phyloP scores from a whole-genome alignment of 2,888 invertebrate genomes.

The Agonopterix arenella region DNA sequence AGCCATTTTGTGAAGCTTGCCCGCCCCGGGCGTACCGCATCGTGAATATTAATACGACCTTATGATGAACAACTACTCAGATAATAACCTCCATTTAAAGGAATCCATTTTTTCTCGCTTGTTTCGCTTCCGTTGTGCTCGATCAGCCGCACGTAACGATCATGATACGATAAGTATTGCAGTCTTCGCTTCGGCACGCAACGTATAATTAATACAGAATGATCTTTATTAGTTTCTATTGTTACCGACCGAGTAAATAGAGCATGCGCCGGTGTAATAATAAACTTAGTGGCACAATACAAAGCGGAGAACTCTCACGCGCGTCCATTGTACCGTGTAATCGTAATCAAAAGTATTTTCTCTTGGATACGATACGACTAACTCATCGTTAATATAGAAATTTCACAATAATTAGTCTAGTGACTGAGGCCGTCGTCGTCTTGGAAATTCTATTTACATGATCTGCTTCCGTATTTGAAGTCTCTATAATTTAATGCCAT shows the following conservation, averaged over 20 bases:
- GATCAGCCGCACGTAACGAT: slow-evolving; percentile 44
- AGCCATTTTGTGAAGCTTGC: slow-evolving; percentile 71
- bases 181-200: slow-evolving; percentile 45
- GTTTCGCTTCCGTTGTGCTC: slow-evolving; percentile 44
- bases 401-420: slow-evolving; percentile 45
- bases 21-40: slow-evolving; percentile 49
- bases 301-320: slow-evolving; percentile 59
- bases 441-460: too few relatives aligned
- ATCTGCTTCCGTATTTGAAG: too few relatives aligned
- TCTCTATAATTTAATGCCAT: too few relatives aligned
- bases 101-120: slow-evolving; percentile 25
- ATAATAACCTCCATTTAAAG: slow-evolving; percentile 38
- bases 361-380: slow-evolving; percentile 38
- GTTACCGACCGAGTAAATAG: slow-evolving; percentile 63
- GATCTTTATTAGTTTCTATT: slow-evolving; percentile 68
- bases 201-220: slow-evolving; percentile 59
- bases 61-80: slow-evolving; percentile 39
- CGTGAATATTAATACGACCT: slow-evolving; percentile 63
- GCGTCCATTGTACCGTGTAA: slow-evolving; percentile 57
- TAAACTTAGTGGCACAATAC: slow-evolving; percentile 57
- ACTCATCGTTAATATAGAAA: slow-evolving; percentile 42
- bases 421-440: too few relatives aligned
- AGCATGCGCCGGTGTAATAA: slow-evolving; percentile 61
- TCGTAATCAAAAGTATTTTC: slow-evolving; percentile 61
- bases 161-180: slow-evolving; percentile 48